Evolutionary conservation across 2,888 invertebrate genomes (phyloP).

Genomic region (Campoletis raptor): DNA sequence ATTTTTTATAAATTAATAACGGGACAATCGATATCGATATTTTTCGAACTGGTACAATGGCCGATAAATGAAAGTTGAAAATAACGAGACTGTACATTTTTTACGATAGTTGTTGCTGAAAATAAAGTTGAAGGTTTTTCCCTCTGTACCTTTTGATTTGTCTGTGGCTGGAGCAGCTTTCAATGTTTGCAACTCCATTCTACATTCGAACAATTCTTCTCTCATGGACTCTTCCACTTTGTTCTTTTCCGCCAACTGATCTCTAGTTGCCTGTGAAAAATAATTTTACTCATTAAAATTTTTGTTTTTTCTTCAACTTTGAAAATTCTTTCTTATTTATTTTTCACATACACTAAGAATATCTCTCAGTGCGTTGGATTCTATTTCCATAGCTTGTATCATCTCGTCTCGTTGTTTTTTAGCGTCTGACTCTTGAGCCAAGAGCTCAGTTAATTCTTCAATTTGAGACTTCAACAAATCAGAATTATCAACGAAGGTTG

Average conservation of each 20-base stretch:
- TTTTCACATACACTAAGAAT: constrained; percentile 66
- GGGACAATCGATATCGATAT: background rate
- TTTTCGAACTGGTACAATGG: background rate
- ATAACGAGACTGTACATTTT: no score
- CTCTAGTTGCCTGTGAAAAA: constrained; percentile 64
- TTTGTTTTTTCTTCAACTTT: background rate
- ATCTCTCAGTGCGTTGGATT: constrained; percentile 66
- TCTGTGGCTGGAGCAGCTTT: constrained; percentile 71
- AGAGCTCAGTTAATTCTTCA: constrained; percentile 56
- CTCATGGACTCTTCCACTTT: constrained; percentile 72
- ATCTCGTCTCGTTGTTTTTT: constrained; percentile 62
- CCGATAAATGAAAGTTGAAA: no score
- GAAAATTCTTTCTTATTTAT: background rate
- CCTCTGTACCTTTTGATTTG: constrained; percentile 74
- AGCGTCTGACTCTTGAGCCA: constrained; percentile 64
- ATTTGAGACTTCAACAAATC: constrained; percentile 56
- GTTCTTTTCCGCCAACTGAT: constrained; percentile 70
- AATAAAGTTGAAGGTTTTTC: background rate
- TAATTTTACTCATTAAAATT: background rate
- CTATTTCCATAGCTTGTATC: constrained; percentile 54
- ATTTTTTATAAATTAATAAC: background rate
- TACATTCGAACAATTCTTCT: constrained; percentile 74
- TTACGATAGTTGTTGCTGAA: no score
- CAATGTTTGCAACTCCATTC: constrained; percentile 72
- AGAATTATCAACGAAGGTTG: constrained; percentile 47